phyloP scores from a whole-genome alignment of 2,888 invertebrate genomes.

The Proisotoma minuta region DNA sequence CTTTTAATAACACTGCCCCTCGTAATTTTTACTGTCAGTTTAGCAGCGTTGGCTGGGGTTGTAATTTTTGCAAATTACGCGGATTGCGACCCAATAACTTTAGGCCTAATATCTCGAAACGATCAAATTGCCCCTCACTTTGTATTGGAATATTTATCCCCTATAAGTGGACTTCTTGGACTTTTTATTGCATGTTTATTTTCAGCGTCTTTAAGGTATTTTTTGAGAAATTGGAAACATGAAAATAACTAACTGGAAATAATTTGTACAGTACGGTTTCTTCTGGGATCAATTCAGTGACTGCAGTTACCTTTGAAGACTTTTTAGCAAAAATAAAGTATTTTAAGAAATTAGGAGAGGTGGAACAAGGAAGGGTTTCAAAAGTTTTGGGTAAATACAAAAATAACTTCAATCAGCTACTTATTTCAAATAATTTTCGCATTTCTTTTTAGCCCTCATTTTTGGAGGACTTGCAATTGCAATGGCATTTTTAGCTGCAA shows the following conservation, averaged over 20 bases:
- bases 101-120: conserved; percentile 44
- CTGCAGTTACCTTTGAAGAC: conserved; percentile 49
- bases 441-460: conserved; percentile 12
- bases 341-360: conserved; percentile 30
- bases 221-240: not conserved
- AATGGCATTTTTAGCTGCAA: conserved; percentile 33
- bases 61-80: conserved; percentile 51
- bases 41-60: conserved; percentile 40
- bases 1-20: conserved; percentile 41
- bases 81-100: conserved; percentile 49
- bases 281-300: conserved; percentile 48
- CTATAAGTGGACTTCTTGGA: conserved; percentile 52
- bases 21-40: conserved; percentile 36
- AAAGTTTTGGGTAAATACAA: conserved; percentile 36
- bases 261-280: conserved; percentile 47
- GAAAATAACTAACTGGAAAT: not conserved
- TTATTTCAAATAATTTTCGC: not conserved
- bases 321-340: conserved; percentile 35
- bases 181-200: conserved; percentile 54
- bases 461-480: conserved; percentile 30
- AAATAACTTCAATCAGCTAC: not conserved
- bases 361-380: conserved; percentile 31
- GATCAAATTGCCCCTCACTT: conserved; percentile 51
- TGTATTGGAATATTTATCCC: conserved; percentile 52
- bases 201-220: conserved; percentile 51